Base-by-base conservation (phyloP, 2,888 invertebrate species). In the Pseudanteris insignis region DNA sequence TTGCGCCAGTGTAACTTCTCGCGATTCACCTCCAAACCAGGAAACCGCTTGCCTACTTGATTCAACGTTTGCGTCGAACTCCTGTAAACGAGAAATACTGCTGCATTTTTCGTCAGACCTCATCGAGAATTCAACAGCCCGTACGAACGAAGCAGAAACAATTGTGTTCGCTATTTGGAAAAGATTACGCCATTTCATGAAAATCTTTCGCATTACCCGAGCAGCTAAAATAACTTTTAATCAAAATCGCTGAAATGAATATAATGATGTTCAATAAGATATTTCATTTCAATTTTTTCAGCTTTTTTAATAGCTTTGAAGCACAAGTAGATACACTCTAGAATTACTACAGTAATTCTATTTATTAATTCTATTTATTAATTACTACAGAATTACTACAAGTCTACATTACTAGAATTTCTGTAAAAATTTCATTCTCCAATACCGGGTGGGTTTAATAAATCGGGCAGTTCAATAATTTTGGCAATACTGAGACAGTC, bases 31-130 rank as follows among this genome's bases (percentile, higher is more conserved):
- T n/a, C n/a, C n/a, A 21, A 21, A 21, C 70, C 66, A 15, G 55
- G 64, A 65, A 54, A 60, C 70, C 67, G 67, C 12, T 29, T 33
- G 11, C 15, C 68, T 71, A 70, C 73, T 74, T 72, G 68, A 70
- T 67, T 67, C 67, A 67, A 64, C 46, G 58, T 26, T 43, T 26
- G 40, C 21, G 25, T 14, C 12, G 2, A 11, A 36, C 37, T 47
- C 24, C 30, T 32, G 25, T 14, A 38, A 50, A 58, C 32, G 37
- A 43, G 41, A 53, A 53, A 53, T 53, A 37, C 48, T 37, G 25
- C 7, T 9, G 38, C 26, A 10, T 48, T 57, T 58, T 50, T 43
- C 36, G 26, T 29, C 36, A 24, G 36, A 30, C 10, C 36, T 28
- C 32, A 15, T 29, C 24, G 43, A 18, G 21, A 32, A 36, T 48